These are phyloP conservation scores for Mormoops blainvillei DNA, from an alignment of 2,113 vertebrate genomes.

Conservation along the genomic window DNA sequence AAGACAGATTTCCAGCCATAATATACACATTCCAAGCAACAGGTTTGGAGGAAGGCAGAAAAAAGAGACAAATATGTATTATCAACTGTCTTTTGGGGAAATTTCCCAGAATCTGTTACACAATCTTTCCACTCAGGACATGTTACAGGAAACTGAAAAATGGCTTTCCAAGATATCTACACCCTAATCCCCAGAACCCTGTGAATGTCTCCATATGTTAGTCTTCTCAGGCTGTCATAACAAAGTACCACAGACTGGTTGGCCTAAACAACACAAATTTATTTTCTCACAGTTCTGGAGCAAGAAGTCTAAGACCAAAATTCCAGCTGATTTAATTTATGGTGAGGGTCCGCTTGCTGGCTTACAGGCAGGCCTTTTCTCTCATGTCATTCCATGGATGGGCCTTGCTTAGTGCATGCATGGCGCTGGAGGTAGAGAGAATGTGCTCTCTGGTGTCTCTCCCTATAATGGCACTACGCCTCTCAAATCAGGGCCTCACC, in stretches of 20 bases:
- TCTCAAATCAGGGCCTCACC: not conserved
- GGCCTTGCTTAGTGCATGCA: not conserved
- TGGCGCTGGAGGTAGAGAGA: no score
- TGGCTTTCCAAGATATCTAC: not conserved
- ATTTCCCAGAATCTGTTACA: not conserved
- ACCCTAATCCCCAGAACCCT: not conserved
- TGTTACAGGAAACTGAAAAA: not conserved
- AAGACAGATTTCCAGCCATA: not conserved
- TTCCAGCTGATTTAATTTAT: not conserved
- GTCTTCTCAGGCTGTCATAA: not conserved
- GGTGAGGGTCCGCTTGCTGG: not conserved
- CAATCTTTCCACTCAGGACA: not conserved
- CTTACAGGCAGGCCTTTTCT: not conserved
- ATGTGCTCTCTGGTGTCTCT: not conserved
- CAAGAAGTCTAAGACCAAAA: not conserved
- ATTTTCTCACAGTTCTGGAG: not conserved
- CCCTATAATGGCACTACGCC: not conserved
- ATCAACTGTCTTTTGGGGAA: not conserved
- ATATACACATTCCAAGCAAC: not conserved
- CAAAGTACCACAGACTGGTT: no score
- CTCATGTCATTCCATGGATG: not conserved
- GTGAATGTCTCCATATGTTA: not conserved
- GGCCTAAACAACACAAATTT: no score
- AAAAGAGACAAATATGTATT: not conserved
- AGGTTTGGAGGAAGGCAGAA: not conserved